Conservation (phyloP, 2,888 invertebrate species). For the Gryllus longicercus region DNA sequence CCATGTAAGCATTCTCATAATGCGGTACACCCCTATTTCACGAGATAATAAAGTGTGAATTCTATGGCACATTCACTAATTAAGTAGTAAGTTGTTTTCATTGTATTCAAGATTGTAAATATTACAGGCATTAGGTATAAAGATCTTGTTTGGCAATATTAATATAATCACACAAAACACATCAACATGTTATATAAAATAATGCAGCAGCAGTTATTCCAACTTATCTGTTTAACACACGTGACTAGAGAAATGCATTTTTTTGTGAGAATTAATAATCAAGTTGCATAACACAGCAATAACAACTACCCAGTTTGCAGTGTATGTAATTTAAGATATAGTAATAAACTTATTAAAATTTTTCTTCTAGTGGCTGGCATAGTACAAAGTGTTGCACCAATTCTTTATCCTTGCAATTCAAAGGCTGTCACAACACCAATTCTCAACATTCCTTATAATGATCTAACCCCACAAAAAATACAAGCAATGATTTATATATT, state of each 20-base stretch:
- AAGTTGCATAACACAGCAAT: background rate
- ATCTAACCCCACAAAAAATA: background rate
- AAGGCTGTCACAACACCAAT: background rate
- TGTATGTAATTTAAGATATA: background rate
- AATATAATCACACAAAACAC: background rate
- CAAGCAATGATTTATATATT: background rate
- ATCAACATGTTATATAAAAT: constrained; percentile 9
- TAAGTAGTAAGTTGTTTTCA: background rate
- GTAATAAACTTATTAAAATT: background rate
- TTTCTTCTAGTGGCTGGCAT: background rate
- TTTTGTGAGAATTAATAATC: constrained; percentile 6
- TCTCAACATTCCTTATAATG: background rate
- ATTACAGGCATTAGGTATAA: constrained; percentile 8
- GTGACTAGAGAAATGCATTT: constrained; percentile 10
- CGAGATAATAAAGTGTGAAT: background rate
- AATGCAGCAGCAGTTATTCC: constrained; percentile 10
- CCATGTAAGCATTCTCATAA: background rate
- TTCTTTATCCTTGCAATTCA: background rate
- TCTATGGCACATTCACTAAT: constrained; percentile 2
- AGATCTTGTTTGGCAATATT: constrained; percentile 5
- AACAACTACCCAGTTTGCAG: constrained; percentile 5
- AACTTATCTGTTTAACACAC: constrained; percentile 8
- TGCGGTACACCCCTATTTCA: background rate
- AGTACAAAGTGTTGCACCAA: background rate
- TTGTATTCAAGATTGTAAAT: constrained; percentile 1